These are phyloP conservation scores for Chloroceryle amazona DNA, from an alignment of 2,797 vertebrate species.

Conservation along the genomic window DNA sequence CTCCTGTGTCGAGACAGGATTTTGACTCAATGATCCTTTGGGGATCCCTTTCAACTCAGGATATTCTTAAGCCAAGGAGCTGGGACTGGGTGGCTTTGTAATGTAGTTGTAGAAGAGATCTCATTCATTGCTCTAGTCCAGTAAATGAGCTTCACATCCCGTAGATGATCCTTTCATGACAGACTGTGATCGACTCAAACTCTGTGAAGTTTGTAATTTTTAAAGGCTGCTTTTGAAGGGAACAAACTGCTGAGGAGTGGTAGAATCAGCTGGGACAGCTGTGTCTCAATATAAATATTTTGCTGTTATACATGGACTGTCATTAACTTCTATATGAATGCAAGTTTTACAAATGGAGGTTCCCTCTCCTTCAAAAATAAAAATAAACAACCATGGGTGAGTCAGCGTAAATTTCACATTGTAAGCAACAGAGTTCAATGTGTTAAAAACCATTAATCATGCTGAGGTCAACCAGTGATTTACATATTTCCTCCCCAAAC, in stretches of 20 bases:
- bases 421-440: constrained; percentile 76
- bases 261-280: constrained; percentile 4
- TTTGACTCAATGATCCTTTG: not conserved
- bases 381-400: constrained; percentile 60
- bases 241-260: not conserved
- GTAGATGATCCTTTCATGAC: not conserved
- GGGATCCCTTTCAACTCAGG: not conserved
- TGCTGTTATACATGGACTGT: not conserved
- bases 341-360: not conserved
- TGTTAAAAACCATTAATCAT: constrained; percentile 86
- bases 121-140: not conserved
- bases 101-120: not conserved
- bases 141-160: not conserved
- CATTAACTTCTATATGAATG: constrained; percentile 21
- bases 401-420: constrained; percentile 35
- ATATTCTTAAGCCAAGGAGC: not conserved
- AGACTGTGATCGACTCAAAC: constrained; percentile 1
- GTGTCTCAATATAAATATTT: constrained; percentile 43
- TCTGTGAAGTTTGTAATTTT: not conserved
- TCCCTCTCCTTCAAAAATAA: constrained; percentile 4
- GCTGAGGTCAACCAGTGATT: constrained; percentile 76
- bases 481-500: constrained; percentile 76
- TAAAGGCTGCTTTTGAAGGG: not conserved
- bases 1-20: not conserved
- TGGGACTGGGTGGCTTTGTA: rapidly evolving